Base-by-base conservation (phyloP, 2,888 invertebrate genomes). In the Blastobasis adustella region DNA sequence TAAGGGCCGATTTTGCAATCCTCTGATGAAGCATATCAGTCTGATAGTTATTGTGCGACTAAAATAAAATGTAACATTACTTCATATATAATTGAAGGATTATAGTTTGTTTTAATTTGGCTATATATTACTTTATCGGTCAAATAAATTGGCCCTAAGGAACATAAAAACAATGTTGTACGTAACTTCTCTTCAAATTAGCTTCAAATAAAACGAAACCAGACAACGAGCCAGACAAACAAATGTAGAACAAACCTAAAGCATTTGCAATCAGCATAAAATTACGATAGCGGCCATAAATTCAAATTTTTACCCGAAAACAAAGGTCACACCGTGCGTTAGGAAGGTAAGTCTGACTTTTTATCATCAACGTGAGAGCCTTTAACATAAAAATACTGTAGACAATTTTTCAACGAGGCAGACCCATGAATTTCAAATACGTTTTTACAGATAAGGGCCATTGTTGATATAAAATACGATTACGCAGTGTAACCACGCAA, bases 401-500 rank as follows among this genome's bases (percentile, higher is more conserved):
- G 9, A 42, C 9, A 40, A 40, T 42, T 42, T 42, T 42, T 42
- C 9, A 42, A 9, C 6, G 42, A 42, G 9, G 10, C 42, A 10
- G 42, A 42, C 71, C 76, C 79, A 80, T 82, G 82, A 82, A 84
- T 82, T 83, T 81, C 79, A 80, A 84, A 83, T 82, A 79, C 76
- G 76, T 75, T 82, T 80, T 79, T 78, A 76, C 66, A 81, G 83
- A 83, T 83, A 84, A 85, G 82, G 73, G 73, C 71, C 72, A 74
- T 81, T 82, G 82, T 80, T 79, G 77, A 85, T 80, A 80, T 83
- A 83, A 84, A 83, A 79, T 83, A 85, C 75, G 84, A 84, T 85
- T 77, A 86, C 81, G 79, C 73, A 70, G 75, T 63, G 72, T 69
- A 74, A 65, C 82, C 86, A 86, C 84, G 86, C 86, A 68, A 84